Conservation (phyloP, 92 coral and sea anemone species). For the Scolanthus callimorphus region DNA sequence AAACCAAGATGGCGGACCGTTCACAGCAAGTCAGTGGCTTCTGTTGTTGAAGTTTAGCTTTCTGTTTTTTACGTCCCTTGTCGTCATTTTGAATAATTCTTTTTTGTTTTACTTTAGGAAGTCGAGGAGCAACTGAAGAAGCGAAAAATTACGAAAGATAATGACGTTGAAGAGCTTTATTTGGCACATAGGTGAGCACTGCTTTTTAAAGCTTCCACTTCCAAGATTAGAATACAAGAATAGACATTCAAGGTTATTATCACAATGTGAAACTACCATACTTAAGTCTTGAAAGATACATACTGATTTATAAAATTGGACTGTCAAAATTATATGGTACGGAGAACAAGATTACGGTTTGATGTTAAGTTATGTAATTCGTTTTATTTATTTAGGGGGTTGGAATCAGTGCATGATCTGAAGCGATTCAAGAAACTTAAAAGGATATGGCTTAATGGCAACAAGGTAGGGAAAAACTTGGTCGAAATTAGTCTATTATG, state of each 20-base stretch:
- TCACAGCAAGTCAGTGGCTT: constrained; percentile 32
- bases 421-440: constrained; percentile 74
- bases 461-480: constrained; percentile 58
- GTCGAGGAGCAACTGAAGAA: constrained; percentile 67
- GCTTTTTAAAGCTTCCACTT: too few relatives aligned
- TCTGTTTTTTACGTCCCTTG: background rate
- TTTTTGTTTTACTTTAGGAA: constrained; percentile 44
- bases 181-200: constrained; percentile 63
- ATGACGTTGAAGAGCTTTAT: constrained; percentile 77
- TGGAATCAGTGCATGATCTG: constrained; percentile 59
- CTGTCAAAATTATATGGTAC: too few relatives aligned
- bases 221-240: too few relatives aligned
- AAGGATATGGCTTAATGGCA: constrained; percentile 91
- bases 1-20: constrained; percentile 69
- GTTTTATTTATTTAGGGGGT: constrained; percentile 35
- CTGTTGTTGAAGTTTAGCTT: constrained; percentile 8
- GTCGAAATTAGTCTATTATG: too few relatives aligned
- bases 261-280: too few relatives aligned
- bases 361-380: background rate
- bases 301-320: too few relatives aligned
- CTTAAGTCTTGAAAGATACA: too few relatives aligned
- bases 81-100: background rate
- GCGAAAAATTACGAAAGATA: constrained; percentile 64
- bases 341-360: too few relatives aligned
- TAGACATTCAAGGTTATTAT: too few relatives aligned